Percentiles rank a stretch among this genome's conserved stretches.
Evolutionary conservation across 2,113 vertebrate species (phyloP).

Genomic region (Sakesphorus luctuosus): DNA sequence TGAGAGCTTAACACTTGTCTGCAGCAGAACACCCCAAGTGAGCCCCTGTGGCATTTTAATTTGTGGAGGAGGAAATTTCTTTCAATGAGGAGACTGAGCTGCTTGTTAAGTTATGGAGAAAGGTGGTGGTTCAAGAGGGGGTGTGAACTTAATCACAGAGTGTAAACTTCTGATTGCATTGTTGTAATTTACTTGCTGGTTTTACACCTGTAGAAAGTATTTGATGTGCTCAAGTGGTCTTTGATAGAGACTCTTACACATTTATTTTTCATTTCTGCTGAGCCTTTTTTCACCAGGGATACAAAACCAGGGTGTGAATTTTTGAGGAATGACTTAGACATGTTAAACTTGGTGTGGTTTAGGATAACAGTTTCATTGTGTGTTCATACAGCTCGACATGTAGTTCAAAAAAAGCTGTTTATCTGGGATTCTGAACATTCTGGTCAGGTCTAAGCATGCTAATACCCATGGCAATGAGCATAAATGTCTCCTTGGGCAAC

Average conservation of each 20-base stretch:
- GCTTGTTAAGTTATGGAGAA: not conserved
- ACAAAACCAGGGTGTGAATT: not conserved
- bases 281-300: not conserved
- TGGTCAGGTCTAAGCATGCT: not conserved
- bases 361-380: not conserved
- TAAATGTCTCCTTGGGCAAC: not conserved
- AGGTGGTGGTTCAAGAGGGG: not conserved
- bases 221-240: not conserved
- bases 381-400: not conserved
- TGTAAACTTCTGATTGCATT: not conserved
- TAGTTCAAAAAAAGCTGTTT: not conserved
- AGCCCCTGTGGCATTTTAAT: not conserved
- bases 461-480: not conserved
- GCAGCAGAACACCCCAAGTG: not conserved
- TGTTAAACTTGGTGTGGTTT: not conserved
- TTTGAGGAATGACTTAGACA: not conserved
- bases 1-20: not conserved
- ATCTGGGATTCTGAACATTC: not conserved
- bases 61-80: not conserved
- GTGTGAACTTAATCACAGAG: not conserved
- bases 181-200: not conserved
- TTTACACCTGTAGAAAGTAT: not conserved
- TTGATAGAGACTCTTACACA: not conserved
- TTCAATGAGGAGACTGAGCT: not conserved
- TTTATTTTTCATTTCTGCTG: not conserved